Evolutionary conservation across 1,140 invertebrate species (phyloP).

Genomic region (Aplysia californica): DNA sequence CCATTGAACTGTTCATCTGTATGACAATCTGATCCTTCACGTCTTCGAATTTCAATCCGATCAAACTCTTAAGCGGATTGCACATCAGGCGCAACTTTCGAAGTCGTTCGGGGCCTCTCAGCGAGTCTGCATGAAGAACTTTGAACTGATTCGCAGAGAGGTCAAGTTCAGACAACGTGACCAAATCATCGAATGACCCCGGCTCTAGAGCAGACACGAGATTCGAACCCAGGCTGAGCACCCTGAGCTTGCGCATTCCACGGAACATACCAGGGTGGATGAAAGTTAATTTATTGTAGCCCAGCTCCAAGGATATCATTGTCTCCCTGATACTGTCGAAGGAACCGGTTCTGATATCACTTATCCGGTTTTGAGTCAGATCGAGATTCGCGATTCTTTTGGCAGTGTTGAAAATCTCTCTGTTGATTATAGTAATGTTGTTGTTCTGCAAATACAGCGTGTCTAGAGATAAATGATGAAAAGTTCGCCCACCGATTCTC

Average conservation of each 20-base stretch:
- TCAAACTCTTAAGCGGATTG: constrained; percentile 33
- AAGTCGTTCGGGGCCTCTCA: neutral
- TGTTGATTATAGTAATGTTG: constrained; percentile 31
- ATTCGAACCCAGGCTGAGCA: constrained; percentile 55
- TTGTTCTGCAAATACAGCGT: constrained; percentile 37
- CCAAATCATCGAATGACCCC: constrained; percentile 1
- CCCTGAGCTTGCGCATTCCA: constrained; percentile 57
- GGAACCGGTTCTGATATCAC: constrained; percentile 34
- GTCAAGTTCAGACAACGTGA: neutral
- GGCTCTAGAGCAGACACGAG: neutral
- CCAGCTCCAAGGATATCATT: constrained; percentile 34
- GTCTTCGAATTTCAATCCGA: constrained; percentile 33
- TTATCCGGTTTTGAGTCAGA: constrained; percentile 37
- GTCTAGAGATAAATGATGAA: constrained; percentile 32
- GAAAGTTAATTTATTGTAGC: constrained; percentile 28
- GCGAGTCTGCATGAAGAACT: neutral
- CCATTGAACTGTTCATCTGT: constrained; percentile 34
- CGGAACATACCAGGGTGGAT: constrained; percentile 57
- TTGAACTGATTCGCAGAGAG: constrained; percentile 6
- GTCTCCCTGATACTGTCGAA: constrained; percentile 43
- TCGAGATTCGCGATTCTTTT: constrained; percentile 33
- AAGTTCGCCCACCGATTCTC: constrained; percentile 28
- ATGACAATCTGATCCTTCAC: constrained; percentile 18
- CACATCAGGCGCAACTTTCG: constrained; percentile 4
- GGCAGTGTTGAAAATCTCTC: constrained; percentile 29